Evolutionary conservation across 1,140 invertebrate genomes (phyloP).

Genomic region (Dreissena polymorpha): DNA sequence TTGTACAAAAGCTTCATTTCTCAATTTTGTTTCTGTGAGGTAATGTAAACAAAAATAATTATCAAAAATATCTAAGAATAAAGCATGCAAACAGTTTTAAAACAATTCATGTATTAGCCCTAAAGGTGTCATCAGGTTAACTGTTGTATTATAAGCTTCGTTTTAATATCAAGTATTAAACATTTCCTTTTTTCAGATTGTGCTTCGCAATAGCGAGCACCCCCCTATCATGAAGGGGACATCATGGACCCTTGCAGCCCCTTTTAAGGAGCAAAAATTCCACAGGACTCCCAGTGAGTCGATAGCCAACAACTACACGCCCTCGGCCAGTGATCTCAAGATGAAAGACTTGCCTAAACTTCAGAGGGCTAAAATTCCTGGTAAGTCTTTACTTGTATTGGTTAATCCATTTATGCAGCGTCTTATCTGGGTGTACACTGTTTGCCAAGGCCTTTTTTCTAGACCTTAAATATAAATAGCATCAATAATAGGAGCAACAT

Average conservation of each 20-base stretch:
- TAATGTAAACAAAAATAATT: too few relatives aligned
- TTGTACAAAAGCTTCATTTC: too few relatives aligned
- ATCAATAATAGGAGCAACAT: neutral
- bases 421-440: too few relatives aligned
- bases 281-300: conserved; percentile 84
- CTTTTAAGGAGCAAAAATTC: conserved; percentile 78
- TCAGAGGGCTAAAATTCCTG: conserved; percentile 66
- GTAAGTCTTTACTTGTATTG: conserved; percentile 48
- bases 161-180: too few relatives aligned
- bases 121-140: too few relatives aligned
- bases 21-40: too few relatives aligned
- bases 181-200: conserved; percentile 67
- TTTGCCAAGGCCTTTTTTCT: too few relatives aligned
- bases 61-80: too few relatives aligned
- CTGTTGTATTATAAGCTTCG: too few relatives aligned
- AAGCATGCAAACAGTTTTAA: too few relatives aligned
- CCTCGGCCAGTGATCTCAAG: conserved; percentile 81
- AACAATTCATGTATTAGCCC: too few relatives aligned
- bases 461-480: neutral
- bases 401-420: neutral
- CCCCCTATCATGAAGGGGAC: conserved; percentile 79
- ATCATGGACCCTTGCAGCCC: conserved; percentile 80
- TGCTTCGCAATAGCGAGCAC: conserved; percentile 78
- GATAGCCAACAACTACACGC: conserved; percentile 84
- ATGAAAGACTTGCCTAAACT: conserved; percentile 81